Evolutionary conservation across 1,140 invertebrate species (phyloP).

Genomic region (Bombus impatiens): DNA sequence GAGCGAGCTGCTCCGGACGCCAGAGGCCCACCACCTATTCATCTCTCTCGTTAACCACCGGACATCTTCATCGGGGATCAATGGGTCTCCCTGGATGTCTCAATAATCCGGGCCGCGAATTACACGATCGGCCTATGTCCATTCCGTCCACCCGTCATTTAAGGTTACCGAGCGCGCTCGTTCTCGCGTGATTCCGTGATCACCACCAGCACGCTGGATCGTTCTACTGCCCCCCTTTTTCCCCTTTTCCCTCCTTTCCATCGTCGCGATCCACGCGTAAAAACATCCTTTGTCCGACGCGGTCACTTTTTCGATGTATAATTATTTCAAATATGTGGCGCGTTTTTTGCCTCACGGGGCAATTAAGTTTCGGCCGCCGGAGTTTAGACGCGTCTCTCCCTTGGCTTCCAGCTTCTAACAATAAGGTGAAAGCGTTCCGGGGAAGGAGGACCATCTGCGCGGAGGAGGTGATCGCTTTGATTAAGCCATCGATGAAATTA

Average conservation of each 20-base stretch:
- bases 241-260: not conserved
- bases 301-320: conserved; percentile 6
- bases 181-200: conserved; percentile 32
- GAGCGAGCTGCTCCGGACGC: conserved; percentile 52
- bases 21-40: conserved; percentile 54
- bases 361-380: not conserved
- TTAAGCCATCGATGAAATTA: not conserved
- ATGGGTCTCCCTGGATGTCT: conserved; percentile 57
- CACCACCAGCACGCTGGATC: not conserved
- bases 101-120: conserved; percentile 62
- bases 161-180: not conserved
- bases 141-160: not conserved
- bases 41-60: conserved; percentile 65
- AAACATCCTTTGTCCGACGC: conserved; percentile 12
- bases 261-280: not conserved
- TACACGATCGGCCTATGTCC: conserved; percentile 34
- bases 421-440: not conserved
- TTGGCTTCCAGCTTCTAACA: not conserved
- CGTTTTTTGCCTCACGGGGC: not conserved
- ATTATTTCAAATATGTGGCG: conserved; percentile 12
- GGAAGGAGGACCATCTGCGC: not conserved
- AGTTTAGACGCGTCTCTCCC: not conserved
- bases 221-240: too few species aligned
- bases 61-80: conserved; percentile 65
- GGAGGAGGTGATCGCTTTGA: not conserved